These are phyloP conservation scores for Artibeus lituratus DNA, from an alignment of 2,797 vertebrate species.

Conservation along the genomic window DNA sequence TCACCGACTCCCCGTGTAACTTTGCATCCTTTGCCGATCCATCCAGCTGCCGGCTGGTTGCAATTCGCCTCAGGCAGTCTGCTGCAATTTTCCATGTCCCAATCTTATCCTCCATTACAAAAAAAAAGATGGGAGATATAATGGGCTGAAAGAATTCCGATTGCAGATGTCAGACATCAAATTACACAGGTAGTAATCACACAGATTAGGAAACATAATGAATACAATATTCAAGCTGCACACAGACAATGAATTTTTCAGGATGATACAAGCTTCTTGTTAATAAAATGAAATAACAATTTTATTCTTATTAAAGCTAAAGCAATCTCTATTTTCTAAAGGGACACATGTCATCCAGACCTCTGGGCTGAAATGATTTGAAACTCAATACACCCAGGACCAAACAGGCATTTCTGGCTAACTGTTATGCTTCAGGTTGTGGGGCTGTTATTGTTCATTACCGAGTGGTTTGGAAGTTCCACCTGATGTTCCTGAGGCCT, in stretches of 20 bases:
- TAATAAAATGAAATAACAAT: slow-evolving; percentile 74
- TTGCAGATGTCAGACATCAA: slow-evolving; percentile 71
- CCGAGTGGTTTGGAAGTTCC: slow-evolving; percentile 17
- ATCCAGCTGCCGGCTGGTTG: slow-evolving; percentile 54
- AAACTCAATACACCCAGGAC: slow-evolving; percentile 34
- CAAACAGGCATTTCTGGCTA: slow-evolving; percentile 24
- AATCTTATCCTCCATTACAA: slow-evolving; percentile 58
- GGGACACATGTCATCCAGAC: slow-evolving; percentile 56
- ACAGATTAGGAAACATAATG: slow-evolving; percentile 71
- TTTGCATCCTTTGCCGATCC: neutral
- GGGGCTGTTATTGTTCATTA: neutral
- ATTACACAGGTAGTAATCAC: slow-evolving; percentile 74
- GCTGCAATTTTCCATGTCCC: slow-evolving; percentile 65
- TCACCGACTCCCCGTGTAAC: neutral
- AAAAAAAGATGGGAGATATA: slow-evolving; percentile 68
- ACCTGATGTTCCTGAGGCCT: neutral
- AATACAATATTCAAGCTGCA: slow-evolving; percentile 71
- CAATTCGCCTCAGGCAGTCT: slow-evolving; percentile 68
- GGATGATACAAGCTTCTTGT: slow-evolving; percentile 64
- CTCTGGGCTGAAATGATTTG: slow-evolving; percentile 52
- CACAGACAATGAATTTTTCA: slow-evolving; percentile 62
- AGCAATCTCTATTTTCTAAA: slow-evolving; percentile 72
- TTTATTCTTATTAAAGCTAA: slow-evolving; percentile 71
- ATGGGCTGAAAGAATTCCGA: slow-evolving; percentile 72
- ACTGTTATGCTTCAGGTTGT: neutral